Conservation (phyloP, 2,113 vertebrate genomes). For the Panthera tigris region DNA sequence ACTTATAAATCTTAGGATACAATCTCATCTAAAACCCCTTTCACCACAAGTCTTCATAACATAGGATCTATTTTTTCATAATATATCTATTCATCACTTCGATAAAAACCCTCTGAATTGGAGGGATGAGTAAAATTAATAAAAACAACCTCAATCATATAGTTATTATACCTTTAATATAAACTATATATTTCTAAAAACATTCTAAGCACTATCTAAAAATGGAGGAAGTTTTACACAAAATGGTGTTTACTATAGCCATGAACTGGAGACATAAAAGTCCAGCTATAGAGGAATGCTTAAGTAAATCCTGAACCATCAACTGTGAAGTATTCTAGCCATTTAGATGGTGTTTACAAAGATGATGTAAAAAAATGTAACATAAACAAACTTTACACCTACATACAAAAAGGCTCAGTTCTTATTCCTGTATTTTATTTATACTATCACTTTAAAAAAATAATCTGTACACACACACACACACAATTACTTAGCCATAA, state of each 20-base stretch:
- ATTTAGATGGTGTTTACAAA: neutral
- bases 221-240: neutral
- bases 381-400: neutral
- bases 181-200: neutral
- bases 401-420: neutral
- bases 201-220: neutral
- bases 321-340: neutral
- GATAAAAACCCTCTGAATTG: neutral
- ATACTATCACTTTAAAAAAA: neutral
- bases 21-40: conserved; percentile 8
- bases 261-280: neutral
- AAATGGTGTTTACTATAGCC: neutral
- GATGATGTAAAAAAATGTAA: neutral
- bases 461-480: neutral
- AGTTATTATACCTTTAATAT: neutral
- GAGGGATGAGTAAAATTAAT: neutral
- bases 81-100: neutral
- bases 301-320: neutral
- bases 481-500: neutral
- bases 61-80: neutral
- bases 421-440: neutral
- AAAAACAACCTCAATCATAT: neutral
- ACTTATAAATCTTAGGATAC: neutral
- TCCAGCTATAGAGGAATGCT: neutral
- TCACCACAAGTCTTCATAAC: neutral